A percentile compares a stretch with the other conserved stretches of the same genome.
Conservation (phyloP, 2,888 invertebrate genomes). For the Zygothrica quintamaculata region DNA sequence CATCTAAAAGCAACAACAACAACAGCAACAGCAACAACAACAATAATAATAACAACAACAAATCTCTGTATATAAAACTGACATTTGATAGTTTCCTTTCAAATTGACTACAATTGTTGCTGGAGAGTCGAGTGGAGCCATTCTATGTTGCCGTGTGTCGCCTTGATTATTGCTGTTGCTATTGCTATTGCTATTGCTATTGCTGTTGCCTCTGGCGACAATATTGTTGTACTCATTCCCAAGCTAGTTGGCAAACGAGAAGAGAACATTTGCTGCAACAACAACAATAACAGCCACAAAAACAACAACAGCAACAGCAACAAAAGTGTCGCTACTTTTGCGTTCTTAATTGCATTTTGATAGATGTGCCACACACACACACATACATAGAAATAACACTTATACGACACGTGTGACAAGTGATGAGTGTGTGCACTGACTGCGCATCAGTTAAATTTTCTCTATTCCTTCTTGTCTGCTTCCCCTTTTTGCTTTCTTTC, state of each 20-base stretch:
- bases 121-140: conserved; percentile 38
- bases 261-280: conserved; percentile 60
- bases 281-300: conserved; percentile 34
- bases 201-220: conserved; percentile 55
- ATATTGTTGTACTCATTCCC: conserved; percentile 73
- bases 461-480: no score
- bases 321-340: conserved; percentile 45
- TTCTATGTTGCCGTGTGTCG: conserved; percentile 71
- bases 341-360: conserved; percentile 70
- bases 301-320: conserved; percentile 29
- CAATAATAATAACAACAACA: conserved; percentile 39
- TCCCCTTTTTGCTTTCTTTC: conserved; percentile 6
- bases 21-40: no score
- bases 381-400: conserved; percentile 5
- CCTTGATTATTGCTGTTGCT: conserved; percentile 52
- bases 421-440: conserved; percentile 1
- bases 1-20: conserved; percentile 53
- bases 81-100: conserved; percentile 81
- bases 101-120: conserved; percentile 75
- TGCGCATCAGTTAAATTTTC: conserved; percentile 32
- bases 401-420: conserved; percentile 42
- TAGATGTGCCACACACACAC: conserved; percentile 31
- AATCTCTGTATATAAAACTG: conserved; percentile 50
- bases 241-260: conserved; percentile 50
- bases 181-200: conserved; percentile 11